Evolutionary conservation across 2,888 invertebrate species (phyloP).

Genomic region (Glyphotaelius pellucidus): DNA sequence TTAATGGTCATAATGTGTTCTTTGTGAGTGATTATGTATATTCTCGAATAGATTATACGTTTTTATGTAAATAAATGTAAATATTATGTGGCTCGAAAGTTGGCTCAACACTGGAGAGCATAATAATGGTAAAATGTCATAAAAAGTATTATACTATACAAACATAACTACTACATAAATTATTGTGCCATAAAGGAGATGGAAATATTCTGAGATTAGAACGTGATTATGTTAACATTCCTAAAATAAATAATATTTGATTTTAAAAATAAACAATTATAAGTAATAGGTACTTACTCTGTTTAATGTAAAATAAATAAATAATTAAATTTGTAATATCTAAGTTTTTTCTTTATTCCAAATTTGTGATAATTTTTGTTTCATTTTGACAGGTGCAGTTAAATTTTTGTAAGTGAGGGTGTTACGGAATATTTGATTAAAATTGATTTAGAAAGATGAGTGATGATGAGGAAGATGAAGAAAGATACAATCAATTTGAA

Average conservation of each 20-base stretch:
- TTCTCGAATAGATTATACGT: neutral
- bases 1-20: neutral
- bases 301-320: neutral
- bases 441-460: neutral
- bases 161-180: neutral
- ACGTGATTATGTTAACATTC: neutral
- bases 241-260: neutral
- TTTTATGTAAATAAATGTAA: neutral
- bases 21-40: neutral
- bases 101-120: neutral
- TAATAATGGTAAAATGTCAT: neutral
- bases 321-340: neutral
- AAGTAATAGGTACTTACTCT: neutral
- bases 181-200: neutral
- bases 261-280: neutral
- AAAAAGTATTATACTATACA: neutral
- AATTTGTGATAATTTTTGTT: neutral
- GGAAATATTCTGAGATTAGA: neutral
- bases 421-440: neutral
- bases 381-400: neutral
- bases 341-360: neutral
- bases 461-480: slow-evolving; percentile 55
- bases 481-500: slow-evolving; percentile 51
- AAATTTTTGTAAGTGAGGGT: neutral
- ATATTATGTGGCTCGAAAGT: neutral